Evolutionary conservation across 2,888 invertebrate species (phyloP).

Genomic region (Caenorhabditis virilis): DNA sequence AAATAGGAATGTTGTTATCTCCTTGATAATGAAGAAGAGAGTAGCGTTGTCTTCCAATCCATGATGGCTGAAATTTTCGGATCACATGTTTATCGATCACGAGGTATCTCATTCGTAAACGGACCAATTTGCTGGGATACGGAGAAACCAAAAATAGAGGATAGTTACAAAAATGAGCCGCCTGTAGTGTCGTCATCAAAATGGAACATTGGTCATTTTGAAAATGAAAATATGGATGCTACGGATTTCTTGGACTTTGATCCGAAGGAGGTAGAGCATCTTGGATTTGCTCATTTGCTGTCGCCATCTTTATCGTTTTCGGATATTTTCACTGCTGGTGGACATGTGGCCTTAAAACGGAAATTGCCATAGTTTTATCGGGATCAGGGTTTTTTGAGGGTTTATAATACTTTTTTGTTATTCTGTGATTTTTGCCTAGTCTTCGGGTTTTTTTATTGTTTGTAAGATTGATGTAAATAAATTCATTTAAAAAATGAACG

Average conservation of each 20-base stretch:
- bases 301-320: conserved; percentile 16
- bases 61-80: conserved; percentile 50
- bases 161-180: conserved; percentile 42
- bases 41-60: conserved; percentile 40
- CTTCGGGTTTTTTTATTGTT: conserved; percentile 3
- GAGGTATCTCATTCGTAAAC: conserved; percentile 38
- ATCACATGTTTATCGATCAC: conserved; percentile 46
- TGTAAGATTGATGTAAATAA: no score
- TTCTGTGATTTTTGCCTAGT: no score
- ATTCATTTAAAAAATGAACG: no score
- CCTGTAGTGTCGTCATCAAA: conserved; percentile 39
- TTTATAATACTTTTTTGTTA: no score
- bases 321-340: conserved; percentile 14
- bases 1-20: conserved; percentile 53
- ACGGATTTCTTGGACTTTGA: conserved; percentile 17
- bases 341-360: conserved; percentile 12
- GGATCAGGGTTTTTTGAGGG: no score
- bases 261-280: conserved; percentile 10
- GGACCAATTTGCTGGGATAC: conserved; percentile 56
- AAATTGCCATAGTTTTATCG: conserved; percentile 18
- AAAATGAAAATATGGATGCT: conserved; percentile 6
- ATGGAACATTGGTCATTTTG: conserved; percentile 8
- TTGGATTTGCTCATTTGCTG: conserved; percentile 20
- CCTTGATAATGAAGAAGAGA: conserved; percentile 43
- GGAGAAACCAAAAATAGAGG: conserved; percentile 46